Percentiles rank a stretch among this genome's conserved stretches.
Conservation (phyloP, 1,140 invertebrate genomes). For the Brachionus rotundiformis region DNA sequence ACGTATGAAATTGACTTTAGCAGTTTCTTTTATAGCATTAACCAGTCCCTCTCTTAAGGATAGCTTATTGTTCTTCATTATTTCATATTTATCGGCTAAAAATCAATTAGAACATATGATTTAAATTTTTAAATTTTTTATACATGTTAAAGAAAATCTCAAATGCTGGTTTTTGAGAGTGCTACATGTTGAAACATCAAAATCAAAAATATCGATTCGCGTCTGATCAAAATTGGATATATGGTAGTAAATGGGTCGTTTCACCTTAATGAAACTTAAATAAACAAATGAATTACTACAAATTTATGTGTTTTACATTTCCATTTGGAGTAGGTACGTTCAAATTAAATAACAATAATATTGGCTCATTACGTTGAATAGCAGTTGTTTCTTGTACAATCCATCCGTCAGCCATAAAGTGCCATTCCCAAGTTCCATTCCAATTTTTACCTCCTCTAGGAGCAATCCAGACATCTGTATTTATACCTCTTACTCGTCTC, state of each 20-base stretch:
- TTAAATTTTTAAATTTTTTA: neutral
- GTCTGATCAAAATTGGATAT: constrained; percentile 43
- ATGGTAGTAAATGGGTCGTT: constrained; percentile 26
- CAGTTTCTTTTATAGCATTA: neutral
- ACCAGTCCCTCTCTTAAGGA: neutral
- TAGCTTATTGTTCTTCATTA: constrained; percentile 1
- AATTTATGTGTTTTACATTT: too few relatives aligned
- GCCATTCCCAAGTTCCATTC: constrained; percentile 33
- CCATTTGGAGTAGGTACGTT: constrained; percentile 4
- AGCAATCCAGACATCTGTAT: constrained; percentile 47
- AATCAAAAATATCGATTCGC: constrained; percentile 43
- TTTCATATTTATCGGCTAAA: constrained; percentile 44
- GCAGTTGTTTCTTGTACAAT: constrained; percentile 46
- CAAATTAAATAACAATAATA: constrained; percentile 12
- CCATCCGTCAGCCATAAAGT: constrained; percentile 51
- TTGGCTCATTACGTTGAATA: constrained; percentile 15
- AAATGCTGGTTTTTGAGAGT: constrained; percentile 33
- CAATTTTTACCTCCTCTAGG: neutral
- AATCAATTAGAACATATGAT: neutral
- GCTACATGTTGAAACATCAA: constrained; percentile 31
- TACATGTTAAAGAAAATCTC: constrained; percentile 36
- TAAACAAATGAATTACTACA: too few relatives aligned
- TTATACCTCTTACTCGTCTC: constrained; percentile 49
- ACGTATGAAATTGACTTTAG: neutral
- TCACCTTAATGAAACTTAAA: too few relatives aligned